Evolutionary conservation across 2,797 vertebrate genomes (phyloP).

Genomic region (Microhierax caerulescens): DNA sequence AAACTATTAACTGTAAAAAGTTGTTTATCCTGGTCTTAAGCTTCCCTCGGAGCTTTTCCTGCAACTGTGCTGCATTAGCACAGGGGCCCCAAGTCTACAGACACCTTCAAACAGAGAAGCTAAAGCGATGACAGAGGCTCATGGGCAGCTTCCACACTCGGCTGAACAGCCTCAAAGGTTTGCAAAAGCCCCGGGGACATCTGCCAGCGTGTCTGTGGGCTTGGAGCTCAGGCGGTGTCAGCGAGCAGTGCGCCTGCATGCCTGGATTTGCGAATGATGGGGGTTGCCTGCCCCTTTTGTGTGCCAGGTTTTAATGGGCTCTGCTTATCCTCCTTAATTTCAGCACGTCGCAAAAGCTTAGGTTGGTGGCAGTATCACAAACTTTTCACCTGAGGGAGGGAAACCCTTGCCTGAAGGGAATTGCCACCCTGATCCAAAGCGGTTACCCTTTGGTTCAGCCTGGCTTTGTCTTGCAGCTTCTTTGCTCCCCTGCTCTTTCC

Average conservation of each 20-base stretch:
- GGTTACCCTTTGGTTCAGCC: background rate
- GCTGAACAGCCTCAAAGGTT: slow-evolving; percentile 26
- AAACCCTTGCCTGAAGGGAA: background rate
- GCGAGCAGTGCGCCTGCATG: background rate
- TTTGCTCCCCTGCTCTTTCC: background rate
- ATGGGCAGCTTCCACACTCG: background rate
- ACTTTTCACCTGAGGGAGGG: background rate
- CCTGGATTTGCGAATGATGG: background rate
- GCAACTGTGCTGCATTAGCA: background rate
- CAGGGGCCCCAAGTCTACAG: background rate
- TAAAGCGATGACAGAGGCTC: background rate
- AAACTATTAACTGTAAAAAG: background rate
- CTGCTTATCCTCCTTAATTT: background rate
- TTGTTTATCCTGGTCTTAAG: slow-evolving; percentile 36
- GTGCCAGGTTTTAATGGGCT: background rate
- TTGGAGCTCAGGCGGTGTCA: background rate
- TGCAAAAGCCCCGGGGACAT: background rate
- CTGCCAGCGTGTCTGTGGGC: background rate
- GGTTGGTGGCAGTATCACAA: background rate
- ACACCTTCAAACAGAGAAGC: background rate
- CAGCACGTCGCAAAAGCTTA: background rate
- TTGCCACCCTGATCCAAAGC: background rate
- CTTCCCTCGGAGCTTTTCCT: background rate
- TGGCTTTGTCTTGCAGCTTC: accelerated
- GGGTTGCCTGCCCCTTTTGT: background rate